These are phyloP conservation scores for Tenebrio molitor DNA, from an alignment of 1,140 invertebrate genomes.

Conservation along the genomic window DNA sequence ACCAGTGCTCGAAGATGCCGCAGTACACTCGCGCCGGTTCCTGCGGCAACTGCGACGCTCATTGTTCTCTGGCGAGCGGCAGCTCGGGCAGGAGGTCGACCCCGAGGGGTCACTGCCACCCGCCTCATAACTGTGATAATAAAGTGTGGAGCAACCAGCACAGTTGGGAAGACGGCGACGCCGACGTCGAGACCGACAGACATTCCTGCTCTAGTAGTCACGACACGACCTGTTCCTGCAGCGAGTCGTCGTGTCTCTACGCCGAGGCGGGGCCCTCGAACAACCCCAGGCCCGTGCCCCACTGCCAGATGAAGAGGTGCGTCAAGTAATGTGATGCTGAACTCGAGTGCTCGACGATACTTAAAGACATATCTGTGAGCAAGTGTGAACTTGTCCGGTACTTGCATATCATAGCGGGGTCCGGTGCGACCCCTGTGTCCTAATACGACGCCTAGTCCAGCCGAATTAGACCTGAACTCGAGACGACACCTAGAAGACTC, in stretches of 20 bases:
- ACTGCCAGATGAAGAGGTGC: slow-evolving; percentile 58
- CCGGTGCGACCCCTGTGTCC: slow-evolving; percentile 1
- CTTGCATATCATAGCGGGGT: neutral
- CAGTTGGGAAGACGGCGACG: slow-evolving; percentile 58
- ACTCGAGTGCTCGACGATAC: slow-evolving; percentile 17
- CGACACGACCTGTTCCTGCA: slow-evolving; percentile 65
- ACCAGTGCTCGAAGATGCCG: slow-evolving; percentile 46
- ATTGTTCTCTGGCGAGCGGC: slow-evolving; percentile 60
- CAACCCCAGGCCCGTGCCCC: slow-evolving; percentile 47
- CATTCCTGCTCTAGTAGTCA: slow-evolving; percentile 66
- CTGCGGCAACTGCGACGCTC: slow-evolving; percentile 61
- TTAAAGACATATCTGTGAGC: slow-evolving; percentile 45
- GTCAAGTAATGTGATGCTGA: slow-evolving; percentile 49
- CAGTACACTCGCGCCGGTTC: slow-evolving; percentile 61
- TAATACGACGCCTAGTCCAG: slow-evolving; percentile 24
- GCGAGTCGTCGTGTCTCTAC: slow-evolving; percentile 65
- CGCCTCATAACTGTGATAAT: slow-evolving; percentile 62
- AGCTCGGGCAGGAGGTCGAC: slow-evolving; percentile 58
- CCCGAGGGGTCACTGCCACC: slow-evolving; percentile 57
- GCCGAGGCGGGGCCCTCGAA: slow-evolving; percentile 62
- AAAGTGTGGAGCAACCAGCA: slow-evolving; percentile 56
- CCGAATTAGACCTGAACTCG: slow-evolving; percentile 22
- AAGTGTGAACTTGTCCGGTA: neutral
- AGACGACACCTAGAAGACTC: too few relatives aligned
- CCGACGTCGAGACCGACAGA: slow-evolving; percentile 60